These are phyloP conservation scores for Cyphomyrus discorhynchus DNA, from an alignment of 2,113 vertebrate genomes.

Conservation along the genomic window DNA sequence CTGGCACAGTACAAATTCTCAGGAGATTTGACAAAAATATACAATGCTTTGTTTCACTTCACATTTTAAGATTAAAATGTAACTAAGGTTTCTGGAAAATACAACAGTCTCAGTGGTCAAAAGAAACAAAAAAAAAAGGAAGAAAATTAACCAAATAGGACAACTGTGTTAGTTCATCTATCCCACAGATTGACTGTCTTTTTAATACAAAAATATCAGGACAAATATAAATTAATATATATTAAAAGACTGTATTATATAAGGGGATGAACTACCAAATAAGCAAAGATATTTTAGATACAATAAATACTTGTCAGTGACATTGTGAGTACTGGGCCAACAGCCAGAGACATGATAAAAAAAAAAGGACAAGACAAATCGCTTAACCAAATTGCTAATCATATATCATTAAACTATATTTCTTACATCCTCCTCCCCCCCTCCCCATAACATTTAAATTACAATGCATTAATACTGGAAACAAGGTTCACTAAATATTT, in stretches of 20 bases:
- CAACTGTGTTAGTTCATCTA: slow-evolving; percentile 86
- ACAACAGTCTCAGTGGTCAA: slow-evolving; percentile 70
- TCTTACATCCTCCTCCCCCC: slow-evolving; percentile 25
- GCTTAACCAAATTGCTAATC: slow-evolving; percentile 73
- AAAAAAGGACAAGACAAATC: slow-evolving; percentile 36
- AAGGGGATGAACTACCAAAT: slow-evolving; percentile 79
- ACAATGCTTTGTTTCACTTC: slow-evolving; percentile 68
- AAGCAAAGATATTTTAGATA: slow-evolving; percentile 92
- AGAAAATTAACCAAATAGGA: slow-evolving; percentile 66
- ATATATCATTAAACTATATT: slow-evolving; percentile 76
- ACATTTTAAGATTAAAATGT: slow-evolving; percentile 73
- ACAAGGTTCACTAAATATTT: slow-evolving; percentile 68
- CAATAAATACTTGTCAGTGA: slow-evolving; percentile 98
- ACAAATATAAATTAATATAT: slow-evolving; percentile 99
- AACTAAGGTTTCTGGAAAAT: slow-evolving; percentile 67
- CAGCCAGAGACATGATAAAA: slow-evolving; percentile 64
- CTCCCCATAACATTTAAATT: slow-evolving; percentile 66
- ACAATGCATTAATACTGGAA: slow-evolving; percentile 83
- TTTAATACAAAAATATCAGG: slow-evolving; percentile 94
- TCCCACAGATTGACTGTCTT: slow-evolving; percentile 66
- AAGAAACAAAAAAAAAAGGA: slow-evolving; percentile 49
- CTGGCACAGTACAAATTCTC: slow-evolving; percentile 71
- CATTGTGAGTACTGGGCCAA: slow-evolving; percentile 75
- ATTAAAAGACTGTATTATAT: slow-evolving; percentile 86
- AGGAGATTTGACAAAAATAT: slow-evolving; percentile 74